A percentile compares a stretch with the other conserved stretches of the same genome.
phyloP scores from a whole-genome alignment of 2,888 invertebrate genomes.

The Gibbula magus region DNA sequence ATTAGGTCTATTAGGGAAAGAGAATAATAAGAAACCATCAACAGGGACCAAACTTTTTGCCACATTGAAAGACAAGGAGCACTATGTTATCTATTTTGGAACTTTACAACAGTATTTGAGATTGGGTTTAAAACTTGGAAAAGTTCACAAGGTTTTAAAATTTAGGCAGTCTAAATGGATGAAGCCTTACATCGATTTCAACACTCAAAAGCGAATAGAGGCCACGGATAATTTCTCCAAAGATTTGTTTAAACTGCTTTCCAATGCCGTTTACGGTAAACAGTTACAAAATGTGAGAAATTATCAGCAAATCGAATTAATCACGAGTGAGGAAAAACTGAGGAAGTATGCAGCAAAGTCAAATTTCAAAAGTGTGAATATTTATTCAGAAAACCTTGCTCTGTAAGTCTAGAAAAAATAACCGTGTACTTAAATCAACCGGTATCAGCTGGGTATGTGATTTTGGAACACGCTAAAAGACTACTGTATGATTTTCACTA shows the following conservation, averaged over 20 bases:
- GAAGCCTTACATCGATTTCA: neutral
- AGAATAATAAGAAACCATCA: neutral
- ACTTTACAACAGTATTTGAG: neutral
- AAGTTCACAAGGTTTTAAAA: neutral
- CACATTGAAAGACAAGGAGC: neutral
- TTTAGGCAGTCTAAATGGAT: neutral
- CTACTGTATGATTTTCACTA: neutral
- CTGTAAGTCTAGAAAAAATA: neutral
- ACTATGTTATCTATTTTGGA: neutral
- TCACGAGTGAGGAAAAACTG: neutral
- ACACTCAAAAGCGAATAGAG: neutral
- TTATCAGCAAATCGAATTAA: neutral
- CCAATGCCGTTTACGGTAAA: neutral
- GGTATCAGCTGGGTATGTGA: neutral
- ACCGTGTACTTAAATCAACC: neutral
- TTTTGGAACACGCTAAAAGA: neutral
- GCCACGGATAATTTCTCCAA: neutral
- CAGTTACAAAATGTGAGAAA: neutral
- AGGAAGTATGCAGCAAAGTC: neutral
- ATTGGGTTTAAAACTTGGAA: neutral
- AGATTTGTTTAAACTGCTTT: neutral
- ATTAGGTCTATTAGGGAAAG: neutral
- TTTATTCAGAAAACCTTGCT: neutral
- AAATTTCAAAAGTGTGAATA: neutral
- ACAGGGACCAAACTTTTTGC: neutral